Conservation (phyloP, 2,113 vertebrate species). For the Bostrychus sinensis region DNA sequence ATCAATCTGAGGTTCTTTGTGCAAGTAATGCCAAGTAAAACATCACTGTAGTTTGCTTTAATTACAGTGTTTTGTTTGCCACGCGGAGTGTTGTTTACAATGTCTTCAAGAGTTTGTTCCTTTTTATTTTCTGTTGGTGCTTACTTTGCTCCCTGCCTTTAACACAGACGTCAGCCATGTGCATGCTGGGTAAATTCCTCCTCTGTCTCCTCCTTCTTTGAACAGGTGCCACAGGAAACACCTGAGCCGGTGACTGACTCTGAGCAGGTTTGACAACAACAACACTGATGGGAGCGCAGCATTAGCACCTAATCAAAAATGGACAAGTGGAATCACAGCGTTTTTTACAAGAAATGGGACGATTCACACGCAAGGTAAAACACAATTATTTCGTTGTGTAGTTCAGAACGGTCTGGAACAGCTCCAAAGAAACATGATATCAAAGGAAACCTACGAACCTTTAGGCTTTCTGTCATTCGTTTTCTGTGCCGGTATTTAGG, state of each 20-base stretch:
- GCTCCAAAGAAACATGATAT: background rate
- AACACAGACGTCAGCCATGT: too few relatives aligned
- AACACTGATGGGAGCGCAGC: background rate
- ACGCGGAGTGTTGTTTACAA: too few relatives aligned
- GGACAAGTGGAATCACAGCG: constrained; percentile 10
- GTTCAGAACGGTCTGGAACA: background rate
- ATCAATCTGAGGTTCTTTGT: too few relatives aligned
- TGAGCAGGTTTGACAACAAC: constrained; percentile 33
- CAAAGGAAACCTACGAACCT: background rate
- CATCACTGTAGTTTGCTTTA: too few relatives aligned
- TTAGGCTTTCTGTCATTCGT: background rate
- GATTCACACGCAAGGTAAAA: constrained; percentile 46
- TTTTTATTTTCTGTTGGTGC: too few relatives aligned
- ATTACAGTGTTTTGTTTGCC: too few relatives aligned
- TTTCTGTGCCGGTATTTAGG: constrained; percentile 29
- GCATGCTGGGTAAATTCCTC: constrained; percentile 8
- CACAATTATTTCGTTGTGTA: background rate
- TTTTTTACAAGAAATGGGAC: constrained; percentile 51
- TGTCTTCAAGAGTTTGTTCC: too few relatives aligned
- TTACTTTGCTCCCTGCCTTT: too few relatives aligned
- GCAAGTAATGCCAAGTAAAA: too few relatives aligned
- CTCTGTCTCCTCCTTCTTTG: background rate
- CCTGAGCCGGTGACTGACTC: constrained; percentile 6
- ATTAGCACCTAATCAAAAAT: constrained; percentile 28
- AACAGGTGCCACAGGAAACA: constrained; percentile 21